Conservation (phyloP, 2,888 invertebrate species). For the Tuberolachnus salignus region DNA sequence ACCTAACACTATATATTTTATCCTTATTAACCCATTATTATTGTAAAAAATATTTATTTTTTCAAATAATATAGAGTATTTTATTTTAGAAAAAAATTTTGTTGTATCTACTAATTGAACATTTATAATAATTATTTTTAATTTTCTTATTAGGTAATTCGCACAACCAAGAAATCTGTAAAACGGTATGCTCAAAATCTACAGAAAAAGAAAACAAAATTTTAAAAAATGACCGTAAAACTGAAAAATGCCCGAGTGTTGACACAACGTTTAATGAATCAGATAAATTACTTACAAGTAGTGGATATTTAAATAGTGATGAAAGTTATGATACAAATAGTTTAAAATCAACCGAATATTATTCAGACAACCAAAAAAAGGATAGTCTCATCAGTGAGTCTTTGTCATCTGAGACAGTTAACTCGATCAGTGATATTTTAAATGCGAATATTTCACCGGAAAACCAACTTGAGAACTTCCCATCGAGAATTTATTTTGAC, state of each 20-base stretch:
- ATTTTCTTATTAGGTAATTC: conserved; percentile 26
- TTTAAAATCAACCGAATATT: background rate
- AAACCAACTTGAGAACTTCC: background rate
- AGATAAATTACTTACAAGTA: conserved; percentile 14
- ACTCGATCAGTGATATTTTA: conserved; percentile 20
- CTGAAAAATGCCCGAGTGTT: background rate
- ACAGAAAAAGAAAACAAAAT: background rate
- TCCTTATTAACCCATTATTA: too few relatives aligned
- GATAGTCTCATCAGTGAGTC: background rate
- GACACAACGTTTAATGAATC: conserved; percentile 19
- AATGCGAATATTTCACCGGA: conserved; percentile 25
- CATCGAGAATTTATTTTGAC: background rate
- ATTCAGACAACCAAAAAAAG: background rate
- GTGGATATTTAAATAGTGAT: conserved; percentile 35
- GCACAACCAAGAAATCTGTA: background rate
- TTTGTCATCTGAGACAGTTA: background rate
- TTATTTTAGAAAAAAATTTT: too few relatives aligned
- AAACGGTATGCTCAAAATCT: background rate
- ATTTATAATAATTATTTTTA: background rate
- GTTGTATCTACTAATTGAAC: too few relatives aligned
- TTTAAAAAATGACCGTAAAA: background rate
- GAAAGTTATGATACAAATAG: background rate
- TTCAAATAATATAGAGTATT: too few relatives aligned
- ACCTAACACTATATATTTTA: background rate
- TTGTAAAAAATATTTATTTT: too few relatives aligned